phyloP scores from a whole-genome alignment of 2,888 invertebrate species.

The Lithophane socia region DNA sequence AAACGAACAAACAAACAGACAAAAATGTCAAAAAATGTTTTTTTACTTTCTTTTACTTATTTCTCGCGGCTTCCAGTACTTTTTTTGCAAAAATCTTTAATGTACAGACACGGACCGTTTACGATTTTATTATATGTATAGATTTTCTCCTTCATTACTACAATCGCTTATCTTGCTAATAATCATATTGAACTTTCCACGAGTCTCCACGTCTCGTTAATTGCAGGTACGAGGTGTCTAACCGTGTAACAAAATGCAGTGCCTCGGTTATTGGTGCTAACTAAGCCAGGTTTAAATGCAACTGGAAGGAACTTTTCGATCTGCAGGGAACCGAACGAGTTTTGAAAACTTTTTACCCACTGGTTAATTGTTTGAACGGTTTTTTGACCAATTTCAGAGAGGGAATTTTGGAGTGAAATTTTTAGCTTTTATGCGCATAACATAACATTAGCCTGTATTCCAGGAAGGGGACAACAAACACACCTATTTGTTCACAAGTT shows the following conservation, averaged over 20 bases:
- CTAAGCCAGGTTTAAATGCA: neutral
- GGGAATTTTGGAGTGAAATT: neutral
- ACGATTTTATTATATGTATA: too few relatives aligned
- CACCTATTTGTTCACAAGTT: too few relatives aligned
- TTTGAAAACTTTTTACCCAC: neutral
- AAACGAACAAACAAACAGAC: too few relatives aligned
- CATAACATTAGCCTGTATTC: neutral
- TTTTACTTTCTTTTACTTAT: too few relatives aligned
- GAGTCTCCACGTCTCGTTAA: slow-evolving; percentile 1
- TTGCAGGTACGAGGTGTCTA: neutral
- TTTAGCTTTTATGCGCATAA: neutral
- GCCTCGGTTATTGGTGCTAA: neutral
- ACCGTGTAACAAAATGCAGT: neutral
- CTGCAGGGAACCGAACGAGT: neutral
- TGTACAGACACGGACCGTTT: too few relatives aligned
- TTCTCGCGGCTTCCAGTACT: too few relatives aligned
- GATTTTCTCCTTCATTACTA: neutral
- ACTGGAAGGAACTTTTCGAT: neutral
- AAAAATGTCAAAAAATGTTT: too few relatives aligned
- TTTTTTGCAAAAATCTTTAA: too few relatives aligned
- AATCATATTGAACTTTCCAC: slow-evolving; percentile 10
- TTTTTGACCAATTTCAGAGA: neutral
- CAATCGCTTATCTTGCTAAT: neutral
- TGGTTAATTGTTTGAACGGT: slow-evolving; percentile 15
- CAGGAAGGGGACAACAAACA: too few relatives aligned